Percentiles rank a stretch among this genome's conserved stretches.
These are phyloP conservation scores for Protosalanx chinensis DNA, from an alignment of 2,797 vertebrate genomes.

Conservation along the genomic window DNA sequence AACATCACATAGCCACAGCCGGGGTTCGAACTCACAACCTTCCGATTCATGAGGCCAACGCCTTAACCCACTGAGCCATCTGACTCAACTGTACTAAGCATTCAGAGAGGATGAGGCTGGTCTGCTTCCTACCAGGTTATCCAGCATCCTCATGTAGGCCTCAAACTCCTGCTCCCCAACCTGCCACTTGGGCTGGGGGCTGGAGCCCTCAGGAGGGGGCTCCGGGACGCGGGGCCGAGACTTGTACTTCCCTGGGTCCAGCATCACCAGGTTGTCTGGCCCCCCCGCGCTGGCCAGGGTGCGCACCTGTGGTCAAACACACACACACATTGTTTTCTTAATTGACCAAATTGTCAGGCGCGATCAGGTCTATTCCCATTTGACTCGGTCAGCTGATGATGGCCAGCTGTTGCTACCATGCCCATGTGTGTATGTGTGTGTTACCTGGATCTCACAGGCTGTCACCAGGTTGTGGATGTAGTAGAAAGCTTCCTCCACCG, in stretches of 20 bases:
- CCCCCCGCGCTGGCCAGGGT: conserved; percentile 95
- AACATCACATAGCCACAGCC: no score
- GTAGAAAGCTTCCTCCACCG: conserved; percentile 95
- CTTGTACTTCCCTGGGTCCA: conserved; percentile 94
- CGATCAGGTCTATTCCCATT: no score
- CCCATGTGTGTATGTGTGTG: background rate
- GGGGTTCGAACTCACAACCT: no score
- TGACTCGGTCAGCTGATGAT: no score
- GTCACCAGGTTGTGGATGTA: conserved; percentile 94
- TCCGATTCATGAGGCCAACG: no score
- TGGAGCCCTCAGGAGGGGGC: conserved; percentile 76
- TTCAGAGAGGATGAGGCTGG: background rate
- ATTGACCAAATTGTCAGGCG: no score
- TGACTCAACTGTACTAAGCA: background rate
- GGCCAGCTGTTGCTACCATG: no score
- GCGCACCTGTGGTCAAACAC: conserved; percentile 78
- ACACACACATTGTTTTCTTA: background rate
- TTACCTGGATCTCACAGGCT: conserved; percentile 98
- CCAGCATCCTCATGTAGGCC: conserved; percentile 97
- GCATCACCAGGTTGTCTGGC: conserved; percentile 91
- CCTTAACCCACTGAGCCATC: no score
- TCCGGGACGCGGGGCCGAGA: conserved; percentile 82
- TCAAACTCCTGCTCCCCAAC: conserved; percentile 97
- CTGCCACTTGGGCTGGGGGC: conserved; percentile 86
- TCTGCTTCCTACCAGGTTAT: conserved; percentile 87